Evolutionary conservation across 2,888 invertebrate genomes (phyloP).

Genomic region (Phengaris arion): DNA sequence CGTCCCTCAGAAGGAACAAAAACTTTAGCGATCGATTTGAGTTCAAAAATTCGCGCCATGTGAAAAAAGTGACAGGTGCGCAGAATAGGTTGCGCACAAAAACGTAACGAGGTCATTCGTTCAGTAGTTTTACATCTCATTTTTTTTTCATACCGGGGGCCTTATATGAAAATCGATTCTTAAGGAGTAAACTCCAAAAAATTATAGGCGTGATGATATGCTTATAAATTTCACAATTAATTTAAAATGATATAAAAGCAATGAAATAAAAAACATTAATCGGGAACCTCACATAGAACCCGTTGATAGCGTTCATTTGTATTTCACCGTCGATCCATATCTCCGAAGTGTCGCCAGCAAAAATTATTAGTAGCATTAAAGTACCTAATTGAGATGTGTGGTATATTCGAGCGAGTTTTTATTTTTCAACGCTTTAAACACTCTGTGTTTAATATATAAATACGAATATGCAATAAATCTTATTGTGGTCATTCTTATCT

Average conservation of each 20-base stretch:
- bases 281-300: not conserved
- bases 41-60: no score
- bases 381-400: conserved; percentile 64
- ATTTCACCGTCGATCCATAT: conserved; percentile 39
- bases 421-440: conserved; percentile 50
- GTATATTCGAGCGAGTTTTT: conserved; percentile 56
- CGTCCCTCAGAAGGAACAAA: no score
- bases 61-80: no score
- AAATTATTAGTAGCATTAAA: conserved; percentile 57
- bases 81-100: no score
- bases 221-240: not conserved
- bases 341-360: conserved; percentile 37
- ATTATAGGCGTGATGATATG: not conserved
- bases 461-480: conserved; percentile 73
- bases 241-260: not conserved
- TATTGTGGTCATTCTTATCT: conserved; percentile 68
- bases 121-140: no score
- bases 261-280: not conserved
- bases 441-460: conserved; percentile 48
- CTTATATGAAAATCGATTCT: no score
- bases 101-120: no score
- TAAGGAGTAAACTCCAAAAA: no score
- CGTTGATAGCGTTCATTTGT: conserved; percentile 25
- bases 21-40: no score
- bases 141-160: no score